Base-by-base conservation (phyloP, 1,140 invertebrate species). In the Aricia agestis region DNA sequence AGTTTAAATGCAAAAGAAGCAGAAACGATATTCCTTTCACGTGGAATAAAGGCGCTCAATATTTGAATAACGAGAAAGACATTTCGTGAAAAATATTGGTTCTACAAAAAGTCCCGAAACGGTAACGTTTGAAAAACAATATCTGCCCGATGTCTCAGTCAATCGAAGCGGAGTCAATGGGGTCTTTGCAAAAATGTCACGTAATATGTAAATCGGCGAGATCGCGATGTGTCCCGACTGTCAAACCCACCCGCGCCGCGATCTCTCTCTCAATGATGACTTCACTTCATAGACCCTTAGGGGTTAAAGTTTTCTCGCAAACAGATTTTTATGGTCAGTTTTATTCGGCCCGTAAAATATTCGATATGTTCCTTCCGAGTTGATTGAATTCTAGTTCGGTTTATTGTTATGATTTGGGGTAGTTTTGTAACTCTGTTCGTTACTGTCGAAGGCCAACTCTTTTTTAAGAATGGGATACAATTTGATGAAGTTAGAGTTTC, bases 191-290 rank as follows among this genome's bases (percentile, higher is more conserved):
- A 91, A 89, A 89, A 77, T 88, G 86, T 91, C 89, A 91, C 89
- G 89, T 90, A 91, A 84, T 90, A 91, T 91, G 86, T 91, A 91
- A 91, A 91, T 90, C 86, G 89, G 86, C 88, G 81, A 88, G 87
- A 87, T 84, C 83, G 84, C 81, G 83, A 87, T 91, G 89, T 86
- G 87, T 85, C 82, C 81, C 83, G 86, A 89, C 85, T 90, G 86
- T 89, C 87, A 89, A 90, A 84, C 77, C 73, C 87, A 89, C 77
- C 81, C 80, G 82, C 75, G 78, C 79, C 77, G 76, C 71, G 68
- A 32, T 74, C 74, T 87, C 83, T 84, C 80, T 85, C 76, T 77
- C 78, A 81, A 83, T 85, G 84, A 86, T 83, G 71, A 76, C 82
- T 83, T 82, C 77, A 81, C 82, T 84, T 83, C 76, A 69, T 74